Evolutionary conservation across 2,113 vertebrate genomes (phyloP), one percentile per base, ranked within the genome.

Genomic region (Istiophorus platypterus): DNA sequence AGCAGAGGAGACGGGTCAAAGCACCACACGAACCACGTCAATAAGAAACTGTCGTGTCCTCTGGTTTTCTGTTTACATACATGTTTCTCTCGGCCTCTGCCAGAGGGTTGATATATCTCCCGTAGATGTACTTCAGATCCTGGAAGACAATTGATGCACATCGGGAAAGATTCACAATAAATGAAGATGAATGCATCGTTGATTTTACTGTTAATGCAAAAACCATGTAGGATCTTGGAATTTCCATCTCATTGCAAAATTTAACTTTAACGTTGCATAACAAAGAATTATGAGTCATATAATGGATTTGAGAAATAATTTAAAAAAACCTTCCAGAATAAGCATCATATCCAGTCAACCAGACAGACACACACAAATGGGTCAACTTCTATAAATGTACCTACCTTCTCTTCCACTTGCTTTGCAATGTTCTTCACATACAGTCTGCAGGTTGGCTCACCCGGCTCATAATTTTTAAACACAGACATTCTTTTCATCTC

Each of bases 371-470:
- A 62, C 27, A 31, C 11, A 83, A 7, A 80, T 34, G 74, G 71
- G 76, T 64, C 74, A 49, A 42, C 10, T 22, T 49, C 76, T 68
- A 54, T 39, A 57, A 49, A 72, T 20, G 15, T 52, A 92, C 94
- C 65, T 92, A 98, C 98, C 93, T 98, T 99, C 94, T 99, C 97
- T 73, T 97, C 96, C 90, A 97, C 97, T 92, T 97, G 97, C 89
- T 97, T 99, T 68, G 97, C 95, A 72, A 99, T 96, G 93, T 99
- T 99, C 94, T 99, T 99, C 92, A 99, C 97, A 73, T 99, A 99
- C 86, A 99, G 96, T 82, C 98, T 96, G 94, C 98, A 99, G 39
- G 98, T 99, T 18, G 97, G 97, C 91, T 99, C 98, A 41, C 98
- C 98, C 0, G 97, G 93, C 62, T 98, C 96, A 58, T 99, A 99